These are phyloP conservation scores for Hipparchia sbordonii DNA, from an alignment of 2,888 invertebrate genomes.

Conservation along the genomic window DNA sequence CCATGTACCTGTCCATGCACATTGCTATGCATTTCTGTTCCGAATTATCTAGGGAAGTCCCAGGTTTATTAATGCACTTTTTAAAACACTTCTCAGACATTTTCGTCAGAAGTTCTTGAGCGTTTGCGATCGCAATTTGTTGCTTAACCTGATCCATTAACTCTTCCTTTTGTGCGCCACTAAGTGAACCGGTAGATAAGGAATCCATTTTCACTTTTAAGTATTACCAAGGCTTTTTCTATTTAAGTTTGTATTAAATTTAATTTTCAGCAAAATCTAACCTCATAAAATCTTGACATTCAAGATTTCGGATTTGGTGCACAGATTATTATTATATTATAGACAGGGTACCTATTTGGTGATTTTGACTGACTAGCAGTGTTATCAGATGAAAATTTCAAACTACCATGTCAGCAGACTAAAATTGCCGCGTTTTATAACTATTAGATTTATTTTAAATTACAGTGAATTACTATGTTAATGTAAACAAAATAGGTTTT, in stretches of 20 bases:
- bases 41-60: slow-evolving; percentile 92
- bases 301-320: background rate
- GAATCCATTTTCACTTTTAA: slow-evolving; percentile 79
- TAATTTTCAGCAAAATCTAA: slow-evolving; percentile 46
- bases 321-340: no score
- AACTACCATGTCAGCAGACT: no score
- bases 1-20: slow-evolving; percentile 99
- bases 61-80: slow-evolving; percentile 96
- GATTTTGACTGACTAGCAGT: no score
- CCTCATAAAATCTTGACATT: slow-evolving; percentile 51
- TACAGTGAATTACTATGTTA: no score
- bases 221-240: slow-evolving; percentile 14
- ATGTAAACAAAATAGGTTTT: no score
- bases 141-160: slow-evolving; percentile 97
- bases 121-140: slow-evolving; percentile 96
- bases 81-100: slow-evolving; percentile 99
- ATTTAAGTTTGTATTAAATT: slow-evolving; percentile 31
- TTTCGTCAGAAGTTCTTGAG: slow-evolving; percentile 96
- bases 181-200: slow-evolving; percentile 80
- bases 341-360: no score
- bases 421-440: no score
- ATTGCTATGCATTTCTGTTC: slow-evolving; percentile 98
- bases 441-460: no score
- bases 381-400: no score
- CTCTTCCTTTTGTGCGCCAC: slow-evolving; percentile 90